Base-by-base conservation (phyloP, 2,797 vertebrate genomes). In the Ispidina picta region DNA sequence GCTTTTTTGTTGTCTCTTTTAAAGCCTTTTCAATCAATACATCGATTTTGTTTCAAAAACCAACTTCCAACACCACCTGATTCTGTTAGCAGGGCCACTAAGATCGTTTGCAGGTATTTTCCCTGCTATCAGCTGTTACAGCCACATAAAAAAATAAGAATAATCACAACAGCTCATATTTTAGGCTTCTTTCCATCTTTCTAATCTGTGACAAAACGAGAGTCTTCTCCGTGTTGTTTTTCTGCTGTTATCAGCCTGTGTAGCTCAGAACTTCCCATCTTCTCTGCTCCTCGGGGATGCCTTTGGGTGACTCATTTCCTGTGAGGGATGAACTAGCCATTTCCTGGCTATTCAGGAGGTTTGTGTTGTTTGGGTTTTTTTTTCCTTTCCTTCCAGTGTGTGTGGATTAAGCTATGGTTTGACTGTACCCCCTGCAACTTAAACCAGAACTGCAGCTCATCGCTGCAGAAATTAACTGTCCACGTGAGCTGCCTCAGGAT, bases 221-320 rank as follows among this genome's bases (percentile, higher is more conserved):
- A 69, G 60, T 25, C 28, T n/a, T 46, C 6, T 69, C 43, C 70
- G 25, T n/a, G 0, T 15, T 15, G 1, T 29, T 31, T 3, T 44
- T 76, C 72, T 70, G 33, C 46, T 26, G 44, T 82, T 93, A 63
- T 37, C 74, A 26, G 43, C 44, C 68, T 52, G 4, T 88, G 74
- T 86, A 26, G 84, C 91, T 79, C 94, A 85, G 91, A 87, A 79
- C 87, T 95, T 94, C 94, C 94, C 59, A 58, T 71, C 55, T 62
- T 56, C 2, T 3, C 20, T 22, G 65, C 78, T 92, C 88, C 91
- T 91, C 64, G 5, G 31, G 13, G 60, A 73, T 88, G 80, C 85
- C 51, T 89, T n/a, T 3, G 48, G 90, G 62, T 97, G 93, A 97
- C 91, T 95, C 95, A 96, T 96, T 96, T 97, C 96, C 95, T 95